These are phyloP conservation scores for Anguilla megastoma DNA, from an alignment of 2,797 vertebrate species.

Conservation along the genomic window DNA sequence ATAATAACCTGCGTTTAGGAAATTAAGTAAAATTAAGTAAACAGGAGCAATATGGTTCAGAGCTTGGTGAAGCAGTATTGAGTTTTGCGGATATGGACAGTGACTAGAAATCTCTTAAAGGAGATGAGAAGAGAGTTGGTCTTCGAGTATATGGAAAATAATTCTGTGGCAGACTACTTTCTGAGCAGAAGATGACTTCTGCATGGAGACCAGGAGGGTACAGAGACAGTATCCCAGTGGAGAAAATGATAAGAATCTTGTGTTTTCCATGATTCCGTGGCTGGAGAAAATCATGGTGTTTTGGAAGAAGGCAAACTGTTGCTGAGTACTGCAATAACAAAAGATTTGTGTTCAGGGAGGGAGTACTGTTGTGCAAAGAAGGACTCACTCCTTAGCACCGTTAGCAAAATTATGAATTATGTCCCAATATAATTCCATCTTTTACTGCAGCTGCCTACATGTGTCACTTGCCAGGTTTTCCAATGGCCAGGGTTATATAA, in stretches of 20 bases:
- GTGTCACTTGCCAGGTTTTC: not conserved
- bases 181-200: not conserved
- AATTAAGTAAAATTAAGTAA: not conserved
- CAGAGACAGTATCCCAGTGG: not conserved
- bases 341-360: not conserved
- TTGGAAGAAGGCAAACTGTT: not conserved
- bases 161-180: not conserved
- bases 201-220: not conserved
- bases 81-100: not conserved
- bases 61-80: not conserved
- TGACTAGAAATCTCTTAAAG: not conserved
- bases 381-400: not conserved
- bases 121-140: not conserved
- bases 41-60: not conserved
- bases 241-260: not conserved
- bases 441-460: not conserved
- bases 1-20: not conserved
- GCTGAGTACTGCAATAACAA: not conserved
- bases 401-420: slow-evolving; percentile 8
- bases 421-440: not conserved
- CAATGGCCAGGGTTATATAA: not conserved
- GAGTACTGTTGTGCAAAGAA: not conserved
- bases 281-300: slow-evolving; percentile 1
- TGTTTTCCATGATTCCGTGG: not conserved
- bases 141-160: not conserved